Percentiles rank a stretch among this genome's conserved stretches.
Conservation (phyloP, 2,113 vertebrate genomes). For the Psittacula cyanocephala region DNA sequence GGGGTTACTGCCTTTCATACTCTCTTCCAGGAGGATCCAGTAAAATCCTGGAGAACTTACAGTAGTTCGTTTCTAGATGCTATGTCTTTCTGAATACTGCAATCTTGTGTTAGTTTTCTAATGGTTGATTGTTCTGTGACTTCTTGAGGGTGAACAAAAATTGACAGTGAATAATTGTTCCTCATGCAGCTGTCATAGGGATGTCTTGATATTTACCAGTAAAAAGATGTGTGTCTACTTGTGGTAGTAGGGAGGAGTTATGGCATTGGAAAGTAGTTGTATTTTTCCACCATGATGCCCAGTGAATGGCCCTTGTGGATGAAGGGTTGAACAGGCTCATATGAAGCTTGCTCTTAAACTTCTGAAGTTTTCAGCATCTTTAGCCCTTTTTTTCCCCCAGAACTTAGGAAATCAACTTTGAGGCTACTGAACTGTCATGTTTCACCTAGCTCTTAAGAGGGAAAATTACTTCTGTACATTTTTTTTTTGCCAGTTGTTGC, state of each 20-base stretch:
- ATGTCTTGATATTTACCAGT: neutral
- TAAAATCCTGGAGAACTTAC: neutral
- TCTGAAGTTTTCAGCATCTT: neutral
- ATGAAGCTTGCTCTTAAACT: neutral
- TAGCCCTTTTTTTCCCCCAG: neutral
- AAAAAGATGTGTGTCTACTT: neutral
- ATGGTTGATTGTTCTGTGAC: neutral
- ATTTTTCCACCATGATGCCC: fast-evolving
- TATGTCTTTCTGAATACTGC: neutral
- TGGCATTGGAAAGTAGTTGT: neutral
- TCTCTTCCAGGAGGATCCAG: neutral
- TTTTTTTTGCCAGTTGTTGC: neutral
- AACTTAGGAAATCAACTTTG: neutral
- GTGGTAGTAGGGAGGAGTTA: neutral
- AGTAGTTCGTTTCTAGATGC: neutral
- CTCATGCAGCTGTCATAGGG: neutral
- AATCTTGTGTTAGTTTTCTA: fast-evolving
- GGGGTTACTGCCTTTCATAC: neutral
- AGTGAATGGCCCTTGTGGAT: neutral
- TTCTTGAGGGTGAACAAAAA: neutral
- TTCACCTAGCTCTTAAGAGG: neutral
- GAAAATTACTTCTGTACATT: neutral
- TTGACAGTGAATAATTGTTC: neutral
- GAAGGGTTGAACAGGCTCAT: neutral
- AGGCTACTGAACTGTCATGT: neutral